Base-by-base conservation (phyloP, 2,113 vertebrate species). In the Spea bombifrons region DNA sequence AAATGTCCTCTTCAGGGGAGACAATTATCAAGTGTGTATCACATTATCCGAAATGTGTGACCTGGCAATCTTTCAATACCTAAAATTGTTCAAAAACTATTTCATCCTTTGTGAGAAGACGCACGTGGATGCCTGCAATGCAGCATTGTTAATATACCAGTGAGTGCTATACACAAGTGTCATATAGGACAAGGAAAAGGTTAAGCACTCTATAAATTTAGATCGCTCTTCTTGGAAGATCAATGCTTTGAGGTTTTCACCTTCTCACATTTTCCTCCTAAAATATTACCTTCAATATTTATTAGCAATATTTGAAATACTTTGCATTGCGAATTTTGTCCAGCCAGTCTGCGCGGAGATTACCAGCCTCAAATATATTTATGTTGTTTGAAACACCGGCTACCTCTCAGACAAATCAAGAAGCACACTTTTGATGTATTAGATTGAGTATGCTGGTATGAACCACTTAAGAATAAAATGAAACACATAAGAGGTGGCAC, bases 351-450 rank as follows among this genome's bases (percentile, higher is more conserved):
- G 71, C 3, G 5, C 69, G 75, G 84, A 88, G 84, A 86, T 3
- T 84, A 83, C 86, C 80, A 69, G 46, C 75, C 85, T 75, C 84
- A 88, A 90, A 89, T 59, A 83, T 78, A 90, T 82, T 5, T 0
- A 76, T 88, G 86, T 84, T 84, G 81, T 84, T 88, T 85, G 84
- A 89, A 89, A 87, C 84, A 82, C 68, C 82, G 82, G 85, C 84
- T 84, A 86, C 67, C 65, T 71, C 83, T 82, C 85, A 83, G 88
- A 85, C 84, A 88, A 87, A 90, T 84, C 86, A 86, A 75, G 75
- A 81, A 52, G 52, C 78, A 70, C 4, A 3, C 75, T 69, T 57
- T 71, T 57, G 80, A 87, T 75, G 73, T 83, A 81, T 84, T 84
- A 76, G 1, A 30, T 13, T 9, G 75, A 88, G 30, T 77, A 76